Base-by-base conservation (phyloP, 2,888 invertebrate genomes). In the Xestoiulus laeticollis region DNA sequence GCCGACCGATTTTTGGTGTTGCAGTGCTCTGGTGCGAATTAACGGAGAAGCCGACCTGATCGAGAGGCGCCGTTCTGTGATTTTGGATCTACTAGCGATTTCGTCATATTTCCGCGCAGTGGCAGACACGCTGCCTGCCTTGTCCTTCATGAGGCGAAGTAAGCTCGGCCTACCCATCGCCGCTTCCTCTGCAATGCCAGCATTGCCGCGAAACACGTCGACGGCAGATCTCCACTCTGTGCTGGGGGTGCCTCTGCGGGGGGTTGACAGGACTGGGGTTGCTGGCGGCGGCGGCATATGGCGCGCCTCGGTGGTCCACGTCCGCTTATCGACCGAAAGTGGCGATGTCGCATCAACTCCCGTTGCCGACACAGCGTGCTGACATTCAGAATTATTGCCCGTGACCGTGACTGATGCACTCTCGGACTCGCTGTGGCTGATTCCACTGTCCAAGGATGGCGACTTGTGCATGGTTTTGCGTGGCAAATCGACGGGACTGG, bases 81-180 rank as follows among this genome's bases (percentile, higher is more conserved):
- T 16, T 12, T 16, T 10, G 48, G 48, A 48, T 16, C 14, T 16
- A 16, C 4, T 48, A 2, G 87, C 48, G 3, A 87, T 86, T 48
- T 33, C 87, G 85, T 87, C 85, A 33, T 48, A 87, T 19, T 48
- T 87, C 26, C 44, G 8, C 10, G 83, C 33, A 19, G 44, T 59
- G 8, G 53, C 68, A 4, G 32, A 6, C 26, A 88, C 88, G 19
- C 14, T 14, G 3, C 88, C 88, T 16, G 85, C 86, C 38, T 68
- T 86, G 30, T 88, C 88, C 1, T 53, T 88, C 88, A 48, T 88
- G 32, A 88, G 48, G 22, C 33, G 86, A n/a, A 68, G 12, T 6
- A 88, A 26, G 38, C 88, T 88, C 1, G 88, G 88, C 8, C 88
- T 78, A 8, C 87, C 87, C 14, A 22, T 53, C 3, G 44, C 26